A percentile compares a stretch with the other conserved stretches of the same genome.
These are phyloP conservation scores for Temnothorax longispinosus DNA, from an alignment of 1,140 invertebrate species.

Conservation along the genomic window DNA sequence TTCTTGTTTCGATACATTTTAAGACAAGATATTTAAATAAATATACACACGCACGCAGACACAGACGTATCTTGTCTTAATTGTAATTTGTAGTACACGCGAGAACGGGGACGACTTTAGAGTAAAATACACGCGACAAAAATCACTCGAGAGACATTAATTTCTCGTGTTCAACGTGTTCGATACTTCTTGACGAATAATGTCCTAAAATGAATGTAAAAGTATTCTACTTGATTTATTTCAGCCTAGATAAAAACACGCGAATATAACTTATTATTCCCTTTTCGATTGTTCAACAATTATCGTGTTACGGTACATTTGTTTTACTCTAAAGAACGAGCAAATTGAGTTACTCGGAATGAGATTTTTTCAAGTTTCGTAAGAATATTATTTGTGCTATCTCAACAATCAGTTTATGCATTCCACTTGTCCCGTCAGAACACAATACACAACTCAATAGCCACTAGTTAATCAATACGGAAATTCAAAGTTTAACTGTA, in stretches of 20 bases:
- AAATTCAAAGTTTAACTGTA: conserved; percentile 49
- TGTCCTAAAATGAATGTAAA: background rate
- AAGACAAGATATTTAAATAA: background rate
- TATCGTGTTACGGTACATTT: background rate
- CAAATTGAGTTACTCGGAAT: background rate
- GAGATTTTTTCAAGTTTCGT: background rate
- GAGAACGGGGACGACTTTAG: background rate
- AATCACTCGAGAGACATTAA: background rate
- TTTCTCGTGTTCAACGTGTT: background rate
- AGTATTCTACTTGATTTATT: background rate
- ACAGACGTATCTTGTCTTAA: background rate
- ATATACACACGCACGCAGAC: no score
- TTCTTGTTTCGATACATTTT: background rate
- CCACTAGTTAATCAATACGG: conserved; percentile 38
- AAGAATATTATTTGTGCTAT: background rate
- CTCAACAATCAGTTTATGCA: background rate
- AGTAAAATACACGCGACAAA: background rate
- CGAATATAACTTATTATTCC: background rate
- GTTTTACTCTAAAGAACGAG: background rate
- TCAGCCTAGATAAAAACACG: background rate
- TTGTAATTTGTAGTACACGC: background rate
- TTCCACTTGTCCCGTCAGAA: background rate
- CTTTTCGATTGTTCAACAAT: background rate
- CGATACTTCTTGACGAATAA: background rate
- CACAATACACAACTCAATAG: conserved; percentile 26